Percentiles rank a stretch among this genome's conserved stretches.
Conservation (phyloP, 2,797 vertebrate genomes). For the Cirrhinus mrigala region DNA sequence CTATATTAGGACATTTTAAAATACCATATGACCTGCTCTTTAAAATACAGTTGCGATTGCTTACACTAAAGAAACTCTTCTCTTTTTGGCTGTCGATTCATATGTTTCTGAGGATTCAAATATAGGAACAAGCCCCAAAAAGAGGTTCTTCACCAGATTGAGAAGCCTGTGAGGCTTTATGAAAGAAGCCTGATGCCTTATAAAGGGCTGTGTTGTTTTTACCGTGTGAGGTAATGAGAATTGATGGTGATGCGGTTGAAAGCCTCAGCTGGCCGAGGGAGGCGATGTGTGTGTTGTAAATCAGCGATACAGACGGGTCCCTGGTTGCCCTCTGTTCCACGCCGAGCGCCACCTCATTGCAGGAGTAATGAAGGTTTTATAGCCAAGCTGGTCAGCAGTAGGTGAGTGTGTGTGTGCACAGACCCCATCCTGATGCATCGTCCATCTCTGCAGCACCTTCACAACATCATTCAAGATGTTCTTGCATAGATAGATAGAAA, state of each 20-base stretch:
- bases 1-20: no score
- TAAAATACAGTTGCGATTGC: background rate
- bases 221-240: conserved; percentile 38
- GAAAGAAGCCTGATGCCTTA: background rate
- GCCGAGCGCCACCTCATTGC: conserved; percentile 23
- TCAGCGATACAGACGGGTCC: conserved; percentile 11
- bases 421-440: background rate
- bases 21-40: no score
- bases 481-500: background rate
- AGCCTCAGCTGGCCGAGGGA: conserved; percentile 39
- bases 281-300: conserved; percentile 15
- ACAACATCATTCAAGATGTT: background rate
- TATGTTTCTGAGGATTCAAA: background rate
- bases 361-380: conserved; percentile 42
- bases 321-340: conserved; percentile 5
- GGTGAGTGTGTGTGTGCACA: background rate
- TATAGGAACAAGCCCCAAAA: background rate
- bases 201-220: conserved; percentile 23
- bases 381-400: background rate
- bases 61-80: background rate
- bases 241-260: conserved; percentile 31
- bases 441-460: conserved; percentile 24
- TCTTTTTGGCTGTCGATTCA: background rate
- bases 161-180: background rate
- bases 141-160: background rate